Conservation (phyloP, 2,888 invertebrate species). For the Schizotus pectinicornis region DNA sequence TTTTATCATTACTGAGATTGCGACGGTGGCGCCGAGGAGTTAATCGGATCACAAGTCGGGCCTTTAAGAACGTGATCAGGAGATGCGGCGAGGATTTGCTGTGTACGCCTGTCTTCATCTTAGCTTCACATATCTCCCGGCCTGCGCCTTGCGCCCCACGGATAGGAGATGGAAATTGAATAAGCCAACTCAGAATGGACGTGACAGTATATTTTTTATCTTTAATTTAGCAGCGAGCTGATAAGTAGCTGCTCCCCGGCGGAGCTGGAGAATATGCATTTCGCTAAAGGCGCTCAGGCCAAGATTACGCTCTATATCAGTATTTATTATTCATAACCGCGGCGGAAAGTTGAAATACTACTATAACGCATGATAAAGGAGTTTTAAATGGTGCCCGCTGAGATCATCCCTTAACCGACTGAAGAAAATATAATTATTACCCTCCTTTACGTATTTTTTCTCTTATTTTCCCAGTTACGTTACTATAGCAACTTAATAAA, state of each 20-base stretch:
- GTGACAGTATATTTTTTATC: constrained; percentile 60
- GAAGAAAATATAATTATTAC: constrained; percentile 40
- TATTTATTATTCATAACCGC: constrained; percentile 59
- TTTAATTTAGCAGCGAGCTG: constrained; percentile 59
- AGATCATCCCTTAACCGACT: constrained; percentile 50
- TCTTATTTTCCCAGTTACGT: constrained; percentile 38
- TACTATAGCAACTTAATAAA: constrained; percentile 48
- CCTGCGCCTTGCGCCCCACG: constrained; percentile 32
- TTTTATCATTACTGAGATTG: constrained; percentile 60
- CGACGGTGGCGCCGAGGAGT: constrained; percentile 55
- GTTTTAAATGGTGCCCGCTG: constrained; percentile 52
- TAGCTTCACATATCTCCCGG: constrained; percentile 51
- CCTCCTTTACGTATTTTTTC: constrained; percentile 33
- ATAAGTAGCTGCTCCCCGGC: constrained; percentile 53
- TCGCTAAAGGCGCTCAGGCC: constrained; percentile 48
- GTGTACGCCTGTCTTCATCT: constrained; percentile 53
- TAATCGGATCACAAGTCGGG: constrained; percentile 59
- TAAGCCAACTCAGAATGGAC: constrained; percentile 57
- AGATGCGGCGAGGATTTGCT: constrained; percentile 56
- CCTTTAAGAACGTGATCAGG: constrained; percentile 59
- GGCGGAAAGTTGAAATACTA: constrained; percentile 56
- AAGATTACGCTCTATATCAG: constrained; percentile 57
- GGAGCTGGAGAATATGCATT: constrained; percentile 54
- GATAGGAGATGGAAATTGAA: constrained; percentile 56
- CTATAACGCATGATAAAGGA: constrained; percentile 56